Conservation (phyloP, 2,888 invertebrate genomes). For the Imbricaverruca yamaguchii region DNA sequence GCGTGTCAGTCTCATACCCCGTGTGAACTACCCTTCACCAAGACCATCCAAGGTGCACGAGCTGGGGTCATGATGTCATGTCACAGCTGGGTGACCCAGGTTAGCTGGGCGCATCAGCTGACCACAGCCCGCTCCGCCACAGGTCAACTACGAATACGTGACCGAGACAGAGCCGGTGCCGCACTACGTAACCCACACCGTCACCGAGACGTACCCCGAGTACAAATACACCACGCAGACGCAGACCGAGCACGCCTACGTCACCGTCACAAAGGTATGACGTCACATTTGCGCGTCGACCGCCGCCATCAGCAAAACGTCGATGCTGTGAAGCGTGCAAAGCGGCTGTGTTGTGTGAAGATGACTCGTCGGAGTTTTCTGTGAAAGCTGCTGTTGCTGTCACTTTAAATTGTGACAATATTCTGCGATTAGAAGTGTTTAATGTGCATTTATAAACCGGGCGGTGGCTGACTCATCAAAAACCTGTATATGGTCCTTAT, state of each 20-base stretch:
- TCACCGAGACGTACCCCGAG: constrained; percentile 1
- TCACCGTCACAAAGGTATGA: constrained; percentile 5
- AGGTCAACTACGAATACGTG: constrained; percentile 16
- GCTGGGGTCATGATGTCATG: too few relatives aligned
- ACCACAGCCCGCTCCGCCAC: neutral
- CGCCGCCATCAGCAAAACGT: neutral
- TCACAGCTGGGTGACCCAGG: too few relatives aligned
- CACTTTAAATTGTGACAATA: too few relatives aligned
- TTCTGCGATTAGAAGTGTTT: too few relatives aligned
- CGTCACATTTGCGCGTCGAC: neutral
- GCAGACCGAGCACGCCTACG: neutral
- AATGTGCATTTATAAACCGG: too few relatives aligned
- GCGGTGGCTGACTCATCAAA: too few relatives aligned
- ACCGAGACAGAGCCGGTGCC: constrained; percentile 10
- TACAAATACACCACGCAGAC: constrained; percentile 4
- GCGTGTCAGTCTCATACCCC: too few relatives aligned
- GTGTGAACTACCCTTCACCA: too few relatives aligned
- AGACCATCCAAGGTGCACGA: too few relatives aligned
- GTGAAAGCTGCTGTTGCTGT: too few relatives aligned
- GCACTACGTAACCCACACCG: constrained; percentile 9
- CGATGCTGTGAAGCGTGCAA: neutral
- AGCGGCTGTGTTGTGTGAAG: neutral
- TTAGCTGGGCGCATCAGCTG: too few relatives aligned
- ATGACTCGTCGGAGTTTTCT: neutral
- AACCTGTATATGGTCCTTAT: neutral